Evolutionary conservation across 2,113 vertebrate species (phyloP), one percentile per base, ranked within the genome.

Genomic region (Silurus glanis): DNA sequence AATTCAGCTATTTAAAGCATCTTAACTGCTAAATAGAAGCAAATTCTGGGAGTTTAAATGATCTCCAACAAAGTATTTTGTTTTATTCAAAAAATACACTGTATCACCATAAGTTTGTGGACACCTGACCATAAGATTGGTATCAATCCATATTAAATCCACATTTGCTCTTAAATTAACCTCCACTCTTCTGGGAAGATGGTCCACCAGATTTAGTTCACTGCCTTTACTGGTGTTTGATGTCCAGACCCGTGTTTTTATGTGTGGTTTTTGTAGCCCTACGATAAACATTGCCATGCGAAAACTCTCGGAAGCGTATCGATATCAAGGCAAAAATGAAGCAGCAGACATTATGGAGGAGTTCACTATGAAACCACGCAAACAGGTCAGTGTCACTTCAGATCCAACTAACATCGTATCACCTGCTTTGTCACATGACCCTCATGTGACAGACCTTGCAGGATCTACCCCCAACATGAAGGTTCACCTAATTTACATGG

Each of bases 301-400:
- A 90, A 96, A 96, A 90, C 91, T 97, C 5, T 95, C 95, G 0
- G 95, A 95, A 0, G 90, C 97, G 84, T 97, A 97, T 89, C 94
- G 95, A 64, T 94, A 96, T 64, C 96, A 96, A 88, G 96, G 96
- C 79, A 97, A 96, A 90, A 90, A 95, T 51, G 96, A 97, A 90
- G 96, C 96, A 0, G 96, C 96, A 0, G 96, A 97, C 87, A 96
- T 96, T 6, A 89, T 97, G 89, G 96, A 96, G 88, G 96, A 97
- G 51, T 97, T 95, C 5, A 95, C 95, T 0, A 84, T 95, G 90
- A 94, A 95, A 66, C 96, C 96, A 80, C 92, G 95, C 81, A 94
- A 93, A 89, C 96, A 96, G 96, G 96, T 97, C 86, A 91, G 47
- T 23, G 2, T 45, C 49, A 17, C 28, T 64, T 47, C 25, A 10